Base-by-base conservation (phyloP, 2,113 vertebrate species). In the Chloropsis cyanopogon region DNA sequence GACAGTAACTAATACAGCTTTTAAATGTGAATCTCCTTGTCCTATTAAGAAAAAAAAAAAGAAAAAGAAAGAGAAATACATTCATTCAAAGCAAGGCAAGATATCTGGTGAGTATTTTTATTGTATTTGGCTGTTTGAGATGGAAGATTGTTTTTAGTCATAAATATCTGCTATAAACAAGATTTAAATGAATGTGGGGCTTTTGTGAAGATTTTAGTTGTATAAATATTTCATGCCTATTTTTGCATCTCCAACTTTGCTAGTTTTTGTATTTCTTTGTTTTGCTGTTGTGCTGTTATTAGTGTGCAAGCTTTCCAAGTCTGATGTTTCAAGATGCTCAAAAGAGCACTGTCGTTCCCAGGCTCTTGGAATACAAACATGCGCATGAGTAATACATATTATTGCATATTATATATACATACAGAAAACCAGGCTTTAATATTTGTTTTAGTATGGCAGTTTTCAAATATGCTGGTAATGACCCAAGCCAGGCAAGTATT, bases 61-160 rank as follows among this genome's bases (percentile, higher is more conserved):
- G 0, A 2, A 21, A 14, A 20, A 42, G 7, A 56, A 46, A 41
- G 22, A 52, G 33, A 80, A 50, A 71, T 35, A n/a, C 52, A 31
- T 65, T 47, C 82, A 85, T 76, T 94, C 56, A 82, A 70, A 91
- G n/a, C 70, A 96, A 92, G 73, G 87, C 23, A 70, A 94, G 47
- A 26, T 88, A 57, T 37, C 85, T 86, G 97, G 98, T 98, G 96
- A 98, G 98, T 96, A 84, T 84, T 97, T 59, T 29, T 76, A 69
- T 63, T 90, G 26, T 50, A 63, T 84, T 93, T 72, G 12, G 2
- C 56, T 90, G 28, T 42, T 82, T 92, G 82, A 92, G 22, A 44
- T 75, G 54, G 15, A 42, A 37, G 46, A 47, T 68, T 52, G 24
- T 31, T 91, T 96, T 96, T 53, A 56, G 33, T 87, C 23, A 7